phyloP scores from a whole-genome alignment of 2,113 vertebrate genomes.

The Dromiciops gliroides region DNA sequence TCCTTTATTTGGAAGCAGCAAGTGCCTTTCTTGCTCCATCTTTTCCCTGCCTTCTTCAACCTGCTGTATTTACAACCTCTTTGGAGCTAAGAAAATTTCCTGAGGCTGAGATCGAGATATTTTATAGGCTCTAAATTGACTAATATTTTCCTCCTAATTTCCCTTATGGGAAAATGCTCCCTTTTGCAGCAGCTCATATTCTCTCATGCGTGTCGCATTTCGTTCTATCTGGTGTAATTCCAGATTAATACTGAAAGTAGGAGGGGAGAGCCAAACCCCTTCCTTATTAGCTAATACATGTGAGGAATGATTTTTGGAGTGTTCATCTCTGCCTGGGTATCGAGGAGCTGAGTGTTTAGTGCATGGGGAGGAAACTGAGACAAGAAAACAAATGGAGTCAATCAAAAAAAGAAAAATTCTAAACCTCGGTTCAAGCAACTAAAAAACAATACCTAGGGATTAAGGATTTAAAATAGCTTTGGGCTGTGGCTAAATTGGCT shows the following conservation, averaged over 20 bases:
- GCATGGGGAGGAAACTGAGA: constrained; percentile 35
- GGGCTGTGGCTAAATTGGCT: constrained; percentile 35
- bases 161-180: constrained; percentile 3
- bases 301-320: constrained; percentile 18
- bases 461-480: constrained; percentile 67
- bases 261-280: background rate
- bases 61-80: background rate
- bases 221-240: constrained; percentile 51
- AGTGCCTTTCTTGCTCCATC: background rate
- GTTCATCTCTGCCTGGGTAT: background rate
- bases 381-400: background rate
- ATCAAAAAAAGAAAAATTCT: constrained; percentile 1
- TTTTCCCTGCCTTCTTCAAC: background rate
- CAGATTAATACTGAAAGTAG: constrained; percentile 38
- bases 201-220: constrained; percentile 36
- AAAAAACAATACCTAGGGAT: constrained; percentile 66
- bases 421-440: constrained; percentile 26
- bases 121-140: constrained; percentile 39
- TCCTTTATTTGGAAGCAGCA: background rate
- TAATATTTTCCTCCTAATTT: constrained; percentile 40
- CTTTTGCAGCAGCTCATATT: constrained; percentile 17
- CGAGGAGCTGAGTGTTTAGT: background rate
- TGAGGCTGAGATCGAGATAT: constrained; percentile 18
- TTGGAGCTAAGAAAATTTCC: constrained; percentile 1
- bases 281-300: background rate